Evolutionary conservation across 64 coral and sea anemone genomes (phyloP).

Genomic region (Porites australiensis): DNA sequence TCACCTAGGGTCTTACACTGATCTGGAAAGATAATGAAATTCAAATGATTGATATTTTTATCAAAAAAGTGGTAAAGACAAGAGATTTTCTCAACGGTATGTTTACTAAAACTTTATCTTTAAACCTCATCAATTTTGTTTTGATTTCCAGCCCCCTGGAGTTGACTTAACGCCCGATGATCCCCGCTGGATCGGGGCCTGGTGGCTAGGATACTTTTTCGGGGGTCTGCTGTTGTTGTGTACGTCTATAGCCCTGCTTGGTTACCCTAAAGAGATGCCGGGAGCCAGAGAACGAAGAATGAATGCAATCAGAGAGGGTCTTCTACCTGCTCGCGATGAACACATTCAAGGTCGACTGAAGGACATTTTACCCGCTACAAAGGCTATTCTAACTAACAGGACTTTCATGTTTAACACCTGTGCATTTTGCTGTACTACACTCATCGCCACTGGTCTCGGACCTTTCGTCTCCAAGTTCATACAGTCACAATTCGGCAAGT

Average conservation of each 20-base stretch:
- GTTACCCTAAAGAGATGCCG: conserved; percentile 96
- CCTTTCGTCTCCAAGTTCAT: conserved; percentile 99
- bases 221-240: conserved; percentile 82
- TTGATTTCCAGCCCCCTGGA: conserved; percentile 85
- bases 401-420: conserved; percentile 91
- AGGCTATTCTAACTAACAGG: conserved; percentile 85
- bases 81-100: too few species aligned
- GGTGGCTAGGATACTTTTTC: conserved; percentile 99
- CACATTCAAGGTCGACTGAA: conserved; percentile 88
- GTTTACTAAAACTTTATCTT: too few species aligned
- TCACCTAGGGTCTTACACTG: too few species aligned
- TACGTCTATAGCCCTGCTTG: conserved; percentile 87
- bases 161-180: conserved; percentile 93
- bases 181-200: conserved; percentile 99
- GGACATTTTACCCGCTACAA: conserved; percentile 94
- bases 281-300: conserved; percentile 83
- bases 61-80: too few species aligned
- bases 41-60: too few species aligned
- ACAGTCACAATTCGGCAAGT: conserved; percentile 74
- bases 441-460: conserved; percentile 85
- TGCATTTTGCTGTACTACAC: conserved; percentile 87
- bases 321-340: conserved; percentile 85
- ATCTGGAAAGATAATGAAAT: too few species aligned
- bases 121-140: neutral
- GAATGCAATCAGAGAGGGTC: conserved; percentile 81